Conservation (phyloP, 2,888 invertebrate genomes). For the Drosophila kokeensis region DNA sequence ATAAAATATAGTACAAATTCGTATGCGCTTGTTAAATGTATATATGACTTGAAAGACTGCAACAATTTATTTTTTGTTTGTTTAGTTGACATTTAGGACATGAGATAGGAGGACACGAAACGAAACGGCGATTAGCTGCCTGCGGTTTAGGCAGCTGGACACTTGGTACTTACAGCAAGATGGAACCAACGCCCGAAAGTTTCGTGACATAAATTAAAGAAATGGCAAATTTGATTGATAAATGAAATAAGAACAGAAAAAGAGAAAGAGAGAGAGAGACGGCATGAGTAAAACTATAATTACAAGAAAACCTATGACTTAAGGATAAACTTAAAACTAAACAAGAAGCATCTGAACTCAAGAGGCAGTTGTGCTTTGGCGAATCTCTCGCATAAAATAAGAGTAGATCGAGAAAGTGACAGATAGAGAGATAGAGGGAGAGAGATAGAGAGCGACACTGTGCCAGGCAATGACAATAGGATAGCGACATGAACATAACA, state of each 20-base stretch:
- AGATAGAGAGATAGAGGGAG: constrained; percentile 7
- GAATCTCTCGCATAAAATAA: constrained; percentile 38
- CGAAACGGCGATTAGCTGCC: constrained; percentile 52
- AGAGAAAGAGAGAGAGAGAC: constrained; percentile 49
- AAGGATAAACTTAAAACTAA: constrained; percentile 55
- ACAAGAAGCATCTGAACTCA: constrained; percentile 50
- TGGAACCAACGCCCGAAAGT: constrained; percentile 61
- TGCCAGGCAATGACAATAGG: constrained; percentile 55
- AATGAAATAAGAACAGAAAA: constrained; percentile 53
- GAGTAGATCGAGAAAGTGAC: not conserved
- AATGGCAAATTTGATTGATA: constrained; percentile 49
- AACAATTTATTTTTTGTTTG: constrained; percentile 8
- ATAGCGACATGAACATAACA: constrained; percentile 36
- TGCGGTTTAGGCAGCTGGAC: constrained; percentile 50
- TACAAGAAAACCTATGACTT: constrained; percentile 49
- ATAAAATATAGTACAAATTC: constrained; percentile 26
- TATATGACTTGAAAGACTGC: constrained; percentile 22
- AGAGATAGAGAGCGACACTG: constrained; percentile 30
- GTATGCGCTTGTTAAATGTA: constrained; percentile 40
- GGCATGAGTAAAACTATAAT: constrained; percentile 57
- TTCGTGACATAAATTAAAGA: constrained; percentile 53
- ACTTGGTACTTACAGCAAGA: constrained; percentile 82
- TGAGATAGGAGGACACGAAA: constrained; percentile 39
- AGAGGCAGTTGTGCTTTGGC: constrained; percentile 34
- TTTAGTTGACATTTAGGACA: constrained; percentile 36